phyloP scores from a whole-genome alignment of 2,113 vertebrate species.

The Trichomycterus rosablanca region DNA sequence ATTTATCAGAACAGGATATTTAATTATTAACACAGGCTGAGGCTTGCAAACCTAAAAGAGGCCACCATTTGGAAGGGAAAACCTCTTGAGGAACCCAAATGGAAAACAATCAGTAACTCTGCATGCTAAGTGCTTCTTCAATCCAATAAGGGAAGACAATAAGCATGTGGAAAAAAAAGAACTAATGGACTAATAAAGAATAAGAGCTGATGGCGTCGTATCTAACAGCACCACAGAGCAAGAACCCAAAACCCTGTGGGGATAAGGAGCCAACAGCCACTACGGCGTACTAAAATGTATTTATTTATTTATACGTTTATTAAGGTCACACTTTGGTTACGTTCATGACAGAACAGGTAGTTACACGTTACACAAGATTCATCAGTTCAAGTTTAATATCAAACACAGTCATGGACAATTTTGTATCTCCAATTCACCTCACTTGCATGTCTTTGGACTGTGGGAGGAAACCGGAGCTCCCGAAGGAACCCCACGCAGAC shows the following conservation, averaged over 20 bases:
- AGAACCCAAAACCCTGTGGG: not conserved
- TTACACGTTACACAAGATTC: too few relatives aligned
- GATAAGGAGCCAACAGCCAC: not conserved
- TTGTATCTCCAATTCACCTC: too few relatives aligned
- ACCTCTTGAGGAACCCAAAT: constrained; percentile 20
- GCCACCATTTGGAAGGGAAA: constrained; percentile 3
- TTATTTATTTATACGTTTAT: too few relatives aligned
- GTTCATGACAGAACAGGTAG: too few relatives aligned
- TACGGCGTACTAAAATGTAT: too few relatives aligned
- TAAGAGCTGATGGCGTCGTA: not conserved
- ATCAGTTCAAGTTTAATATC: too few relatives aligned
- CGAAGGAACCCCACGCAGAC: too few relatives aligned
- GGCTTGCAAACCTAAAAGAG: constrained; percentile 2
- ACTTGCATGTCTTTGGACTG: too few relatives aligned
- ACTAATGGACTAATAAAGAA: constrained; percentile 6
- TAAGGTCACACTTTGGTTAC: too few relatives aligned
- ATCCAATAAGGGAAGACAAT: not conserved
- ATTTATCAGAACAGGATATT: constrained; percentile 21
- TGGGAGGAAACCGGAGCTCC: too few relatives aligned
- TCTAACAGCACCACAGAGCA: not conserved
- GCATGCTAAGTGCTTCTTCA: not conserved
- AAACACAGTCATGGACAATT: too few relatives aligned
- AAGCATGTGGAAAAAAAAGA: not conserved
- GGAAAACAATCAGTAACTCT: not conserved
- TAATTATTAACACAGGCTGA: constrained; percentile 31